phyloP scores from a whole-genome alignment of 2,888 invertebrate species.

The Globia sparganii region DNA sequence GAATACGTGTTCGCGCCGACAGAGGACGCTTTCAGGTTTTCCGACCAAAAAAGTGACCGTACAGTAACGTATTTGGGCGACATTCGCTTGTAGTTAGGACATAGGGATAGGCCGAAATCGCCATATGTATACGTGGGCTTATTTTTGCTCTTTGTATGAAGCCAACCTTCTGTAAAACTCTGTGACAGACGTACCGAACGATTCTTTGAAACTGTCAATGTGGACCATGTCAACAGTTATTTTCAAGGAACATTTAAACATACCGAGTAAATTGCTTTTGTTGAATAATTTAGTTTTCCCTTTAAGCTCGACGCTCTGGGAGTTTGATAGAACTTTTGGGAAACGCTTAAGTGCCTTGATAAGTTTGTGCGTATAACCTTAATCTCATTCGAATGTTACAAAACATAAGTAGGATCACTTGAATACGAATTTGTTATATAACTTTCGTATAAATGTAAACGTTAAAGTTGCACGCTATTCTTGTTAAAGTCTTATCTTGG shows the following conservation, averaged over 20 bases:
- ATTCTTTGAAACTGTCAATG: conserved; percentile 73
- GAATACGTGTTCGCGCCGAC: neutral
- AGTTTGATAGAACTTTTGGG: conserved; percentile 38
- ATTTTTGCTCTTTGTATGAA: neutral
- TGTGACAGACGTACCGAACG: conserved; percentile 2
- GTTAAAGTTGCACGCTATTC: neutral
- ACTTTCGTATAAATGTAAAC: neutral
- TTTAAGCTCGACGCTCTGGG: conserved; percentile 21
- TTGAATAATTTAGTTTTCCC: conserved; percentile 59
- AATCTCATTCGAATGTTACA: conserved; percentile 37
- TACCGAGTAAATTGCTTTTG: conserved; percentile 58
- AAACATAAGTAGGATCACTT: conserved; percentile 28
- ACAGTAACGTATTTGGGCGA: neutral
- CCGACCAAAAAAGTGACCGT: neutral
- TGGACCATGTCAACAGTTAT: conserved; percentile 72
- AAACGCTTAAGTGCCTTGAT: conserved; percentile 44
- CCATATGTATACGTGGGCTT: neutral
- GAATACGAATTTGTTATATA: conserved; percentile 8
- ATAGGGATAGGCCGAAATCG: neutral
- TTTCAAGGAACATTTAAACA: conserved; percentile 69
- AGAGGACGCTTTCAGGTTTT: neutral
- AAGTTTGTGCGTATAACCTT: conserved; percentile 32
- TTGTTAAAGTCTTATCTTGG: neutral
- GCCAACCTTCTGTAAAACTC: conserved; percentile 2
- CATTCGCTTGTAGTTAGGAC: neutral